Evolutionary conservation across 2,888 invertebrate species (phyloP).

Genomic region (Norana najaformis): DNA sequence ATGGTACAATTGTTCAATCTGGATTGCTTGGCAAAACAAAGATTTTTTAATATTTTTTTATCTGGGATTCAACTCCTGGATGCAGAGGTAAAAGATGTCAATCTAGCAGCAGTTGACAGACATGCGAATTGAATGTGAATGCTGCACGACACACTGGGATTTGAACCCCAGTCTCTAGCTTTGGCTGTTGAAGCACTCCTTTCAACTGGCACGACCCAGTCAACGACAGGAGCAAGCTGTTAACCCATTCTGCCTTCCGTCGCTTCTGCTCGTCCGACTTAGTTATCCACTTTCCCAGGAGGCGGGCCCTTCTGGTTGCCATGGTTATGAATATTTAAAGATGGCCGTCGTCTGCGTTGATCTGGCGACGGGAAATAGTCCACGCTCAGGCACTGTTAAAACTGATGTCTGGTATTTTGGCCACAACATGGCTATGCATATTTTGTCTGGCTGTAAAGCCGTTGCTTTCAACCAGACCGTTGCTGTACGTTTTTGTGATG

Average conservation of each 20-base stretch:
- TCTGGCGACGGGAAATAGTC: background rate
- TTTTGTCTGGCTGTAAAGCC: background rate
- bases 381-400: background rate
- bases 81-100: too few relatives aligned
- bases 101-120: too few relatives aligned
- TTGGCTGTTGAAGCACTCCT: background rate
- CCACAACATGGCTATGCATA: background rate
- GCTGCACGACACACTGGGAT: background rate
- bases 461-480: background rate
- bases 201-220: background rate
- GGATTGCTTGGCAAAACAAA: too few relatives aligned
- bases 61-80: background rate
- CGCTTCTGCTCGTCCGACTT: background rate
- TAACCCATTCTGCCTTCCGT: background rate
- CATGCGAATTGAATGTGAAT: background rate
- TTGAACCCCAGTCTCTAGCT: background rate
- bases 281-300: background rate
- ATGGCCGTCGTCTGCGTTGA: background rate
- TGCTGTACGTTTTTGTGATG: too few relatives aligned
- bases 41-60: background rate
- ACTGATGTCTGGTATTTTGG: background rate
- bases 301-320: background rate
- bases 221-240: background rate
- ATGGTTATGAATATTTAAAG: slow-evolving; percentile 6
- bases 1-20: too few relatives aligned